Percentiles rank a stretch among this genome's conserved stretches.
These are phyloP conservation scores for Trypoxylon attenuatum DNA, from an alignment of 2,888 invertebrate genomes.

Conservation along the genomic window DNA sequence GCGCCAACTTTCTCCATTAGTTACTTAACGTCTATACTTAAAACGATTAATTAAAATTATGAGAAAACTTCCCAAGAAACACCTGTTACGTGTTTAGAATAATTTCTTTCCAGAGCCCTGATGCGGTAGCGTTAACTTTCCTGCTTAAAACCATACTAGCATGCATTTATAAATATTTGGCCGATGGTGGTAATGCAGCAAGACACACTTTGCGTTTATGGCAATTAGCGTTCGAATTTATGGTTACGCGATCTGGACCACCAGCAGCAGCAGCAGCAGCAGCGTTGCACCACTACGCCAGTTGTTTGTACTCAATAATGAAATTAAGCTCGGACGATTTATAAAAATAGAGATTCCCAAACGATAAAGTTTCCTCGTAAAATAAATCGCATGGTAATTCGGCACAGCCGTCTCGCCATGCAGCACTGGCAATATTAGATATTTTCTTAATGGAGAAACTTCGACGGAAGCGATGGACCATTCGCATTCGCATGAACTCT, in stretches of 20 bases:
- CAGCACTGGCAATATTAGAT: conserved; percentile 52
- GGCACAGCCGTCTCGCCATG: conserved; percentile 44
- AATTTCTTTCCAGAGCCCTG: conserved; percentile 33
- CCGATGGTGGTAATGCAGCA: too few relatives aligned
- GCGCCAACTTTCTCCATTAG: conserved; percentile 44
- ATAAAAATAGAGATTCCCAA: too few relatives aligned
- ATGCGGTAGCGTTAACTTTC: too few relatives aligned
- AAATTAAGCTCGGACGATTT: too few relatives aligned
- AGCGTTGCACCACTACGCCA: too few relatives aligned
- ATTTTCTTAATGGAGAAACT: conserved; percentile 60
- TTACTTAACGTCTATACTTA: conserved; percentile 34
- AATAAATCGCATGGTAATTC: conserved; percentile 60
- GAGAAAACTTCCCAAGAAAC: conserved; percentile 39
- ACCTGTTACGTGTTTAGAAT: conserved; percentile 53
- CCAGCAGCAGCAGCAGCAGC: too few relatives aligned
- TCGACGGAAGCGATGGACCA: conserved; percentile 34
- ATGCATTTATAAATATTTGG: too few relatives aligned
- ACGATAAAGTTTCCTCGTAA: conserved; percentile 57
- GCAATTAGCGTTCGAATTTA: too few relatives aligned
- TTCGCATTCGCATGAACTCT: conserved; percentile 47
- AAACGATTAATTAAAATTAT: conserved; percentile 47
- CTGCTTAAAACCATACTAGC: too few relatives aligned
- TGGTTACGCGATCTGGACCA: too few relatives aligned
- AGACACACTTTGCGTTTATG: too few relatives aligned
- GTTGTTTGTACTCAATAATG: too few relatives aligned